Conservation (phyloP, 2,797 vertebrate genomes). For the Babyrousa celebensis region DNA sequence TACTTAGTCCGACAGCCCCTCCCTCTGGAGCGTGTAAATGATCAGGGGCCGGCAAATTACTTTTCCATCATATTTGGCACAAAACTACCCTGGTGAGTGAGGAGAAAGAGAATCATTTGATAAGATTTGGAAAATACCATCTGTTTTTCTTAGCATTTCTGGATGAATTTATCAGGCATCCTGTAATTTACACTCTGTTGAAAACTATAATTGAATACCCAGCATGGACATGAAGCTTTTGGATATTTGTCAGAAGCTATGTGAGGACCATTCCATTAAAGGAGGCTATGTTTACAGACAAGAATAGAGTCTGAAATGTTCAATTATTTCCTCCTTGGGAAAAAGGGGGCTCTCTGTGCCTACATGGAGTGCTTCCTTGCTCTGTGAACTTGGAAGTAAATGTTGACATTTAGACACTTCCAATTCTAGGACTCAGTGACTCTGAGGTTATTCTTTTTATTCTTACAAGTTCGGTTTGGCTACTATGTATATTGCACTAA, state of each 20-base stretch:
- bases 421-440: neutral
- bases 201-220: constrained; percentile 70
- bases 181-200: constrained; percentile 80
- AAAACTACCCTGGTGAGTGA: constrained; percentile 46
- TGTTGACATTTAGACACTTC: neutral
- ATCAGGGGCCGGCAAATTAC: constrained; percentile 70
- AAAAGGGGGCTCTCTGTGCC: neutral
- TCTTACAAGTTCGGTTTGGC: constrained; percentile 49
- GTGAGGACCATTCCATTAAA: neutral
- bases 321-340: constrained; percentile 48
- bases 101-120: constrained; percentile 77
- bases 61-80: constrained; percentile 82
- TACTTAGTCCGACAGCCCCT: neutral
- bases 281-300: constrained; percentile 12
- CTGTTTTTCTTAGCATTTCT: constrained; percentile 81
- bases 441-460: neutral
- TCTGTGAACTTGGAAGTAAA: neutral
- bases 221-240: neutral
- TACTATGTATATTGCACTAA: neutral
- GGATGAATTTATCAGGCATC: constrained; percentile 84
- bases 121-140: constrained; percentile 82
- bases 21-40: constrained; percentile 9
- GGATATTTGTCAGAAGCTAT: neutral
- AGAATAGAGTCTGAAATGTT: constrained; percentile 14
- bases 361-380: neutral